Base-by-base conservation (phyloP, 2,113 vertebrate genomes). In the Neotoma lepida region DNA sequence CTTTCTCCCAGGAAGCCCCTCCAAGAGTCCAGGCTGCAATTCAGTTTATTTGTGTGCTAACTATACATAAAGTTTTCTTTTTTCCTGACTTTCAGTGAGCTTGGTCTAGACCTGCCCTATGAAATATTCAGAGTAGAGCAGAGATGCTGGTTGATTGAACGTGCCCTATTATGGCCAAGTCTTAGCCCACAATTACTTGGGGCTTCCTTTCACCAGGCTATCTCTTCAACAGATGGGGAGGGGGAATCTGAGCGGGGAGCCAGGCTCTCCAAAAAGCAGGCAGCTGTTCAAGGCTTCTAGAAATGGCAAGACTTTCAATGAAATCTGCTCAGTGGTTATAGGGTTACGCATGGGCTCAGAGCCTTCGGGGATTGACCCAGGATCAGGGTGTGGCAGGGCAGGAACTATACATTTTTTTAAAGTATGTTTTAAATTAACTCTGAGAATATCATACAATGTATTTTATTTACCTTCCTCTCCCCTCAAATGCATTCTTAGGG, bases 61-160 rank as follows among this genome's bases (percentile, higher is more conserved):
- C 96, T 97, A 94, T 95, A 66, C 68, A 86, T 95, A 92, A 97
- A 92, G 77, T 12, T 76, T 91, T 63, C 41, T 88, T 74, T 76
- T 41, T 2, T 28, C 8, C 90, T 88, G 91, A 97, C 94, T 96
- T 97, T 97, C 96, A 86, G 17, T 93, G 88, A 86, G 66, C 91
- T 97, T 94, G 87, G 96, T 97, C 97, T 91, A 94, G 95, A 92
- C 71, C 76, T 96, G 94, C 61, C 92, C 86, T 92, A 77, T 39
- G 90, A 97, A 92, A 96, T 96, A 97, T 97, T 98, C 95, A 98
- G 94, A 86, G 61, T 24, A 73, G 94, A 88, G 95, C 74, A 96
- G 89, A 95, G 58, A 86, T 71, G 93, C 35, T 95, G 97, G 97
- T 97, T 97, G 96, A 98, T 97, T 81, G 51, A 93, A 58, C 41